These are phyloP conservation scores for Cherax destructor DNA, from an alignment of 1,140 invertebrate genomes.

Conservation along the genomic window DNA sequence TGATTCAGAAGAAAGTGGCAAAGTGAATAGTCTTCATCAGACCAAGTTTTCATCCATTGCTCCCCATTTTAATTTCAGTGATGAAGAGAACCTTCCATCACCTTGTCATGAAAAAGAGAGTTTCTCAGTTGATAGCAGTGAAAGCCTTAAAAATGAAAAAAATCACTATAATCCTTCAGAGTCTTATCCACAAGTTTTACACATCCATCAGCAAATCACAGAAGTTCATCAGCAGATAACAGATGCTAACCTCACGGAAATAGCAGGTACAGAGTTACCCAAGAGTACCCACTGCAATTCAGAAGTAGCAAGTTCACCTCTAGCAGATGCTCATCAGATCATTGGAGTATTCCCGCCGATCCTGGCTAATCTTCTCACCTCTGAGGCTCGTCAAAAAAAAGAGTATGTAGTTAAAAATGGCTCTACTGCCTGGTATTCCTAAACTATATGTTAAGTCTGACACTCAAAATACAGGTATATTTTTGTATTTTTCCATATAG, in stretches of 20 bases:
- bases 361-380: not conserved
- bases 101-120: not conserved
- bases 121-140: not conserved
- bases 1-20: not conserved
- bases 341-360: conserved; percentile 14
- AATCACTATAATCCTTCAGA: conserved; percentile 10
- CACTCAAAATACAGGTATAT: conserved; percentile 12
- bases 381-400: conserved; percentile 1
- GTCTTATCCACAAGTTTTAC: conserved; percentile 23
- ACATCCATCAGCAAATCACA: not conserved
- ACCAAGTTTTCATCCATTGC: not conserved
- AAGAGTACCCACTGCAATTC: not conserved
- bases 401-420: conserved; percentile 3
- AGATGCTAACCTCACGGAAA: conserved; percentile 16
- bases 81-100: not conserved
- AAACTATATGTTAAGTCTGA: conserved; percentile 6
- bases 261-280: not conserved
- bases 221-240: not conserved
- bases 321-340: conserved; percentile 20
- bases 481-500: not conserved
- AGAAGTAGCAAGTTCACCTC: not conserved
- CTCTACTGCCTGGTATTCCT: conserved; percentile 28
- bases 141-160: not conserved
- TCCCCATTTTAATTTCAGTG: not conserved
- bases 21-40: not conserved